These are phyloP conservation scores for Malacoctenus gilli DNA, from an alignment of 2,797 vertebrate genomes.

Conservation along the genomic window DNA sequence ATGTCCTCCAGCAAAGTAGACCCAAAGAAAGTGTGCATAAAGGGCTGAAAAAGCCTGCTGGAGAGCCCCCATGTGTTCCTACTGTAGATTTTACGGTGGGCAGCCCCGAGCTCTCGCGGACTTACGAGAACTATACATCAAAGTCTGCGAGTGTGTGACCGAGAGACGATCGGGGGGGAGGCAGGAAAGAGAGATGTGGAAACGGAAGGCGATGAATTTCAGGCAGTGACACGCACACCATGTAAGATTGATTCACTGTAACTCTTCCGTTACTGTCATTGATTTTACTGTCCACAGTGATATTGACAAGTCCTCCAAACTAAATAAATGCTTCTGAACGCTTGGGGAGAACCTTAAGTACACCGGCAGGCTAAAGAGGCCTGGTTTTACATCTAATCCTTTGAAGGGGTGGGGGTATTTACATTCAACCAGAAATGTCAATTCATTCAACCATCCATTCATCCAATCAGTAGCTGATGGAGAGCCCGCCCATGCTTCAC, in stretches of 20 bases:
- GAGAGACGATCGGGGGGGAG: constrained; percentile 10
- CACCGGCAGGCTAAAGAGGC: constrained; percentile 10
- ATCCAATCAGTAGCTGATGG: too few relatives aligned
- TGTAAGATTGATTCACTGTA: constrained; percentile 37
- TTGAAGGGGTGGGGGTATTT: too few relatives aligned
- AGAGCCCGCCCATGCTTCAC: too few relatives aligned
- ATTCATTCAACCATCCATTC: constrained; percentile 21
- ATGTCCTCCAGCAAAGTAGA: constrained; percentile 36
- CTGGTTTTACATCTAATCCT: too few relatives aligned
- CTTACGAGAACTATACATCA: constrained; percentile 44
- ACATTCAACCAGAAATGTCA: not conserved
- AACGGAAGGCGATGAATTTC: constrained; percentile 1
- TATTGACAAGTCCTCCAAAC: constrained; percentile 40
- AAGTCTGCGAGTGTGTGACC: constrained; percentile 43
- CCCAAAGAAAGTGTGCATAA: constrained; percentile 32
- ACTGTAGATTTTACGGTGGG: constrained; percentile 32
- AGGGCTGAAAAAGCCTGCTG: constrained; percentile 27
- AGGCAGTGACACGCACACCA: not conserved
- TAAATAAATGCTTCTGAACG: constrained; percentile 33
- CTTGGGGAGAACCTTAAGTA: constrained; percentile 17
- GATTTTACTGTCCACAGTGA: constrained; percentile 29
- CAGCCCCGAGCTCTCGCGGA: constrained; percentile 31
- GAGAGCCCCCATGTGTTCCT: constrained; percentile 23
- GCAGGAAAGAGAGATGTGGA: constrained; percentile 11
- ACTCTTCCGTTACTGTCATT: constrained; percentile 30